Evolutionary conservation across 1,140 invertebrate species (phyloP), one percentile per base, ranked within the genome.

Genomic region (Zaprionus tsacasi): DNA sequence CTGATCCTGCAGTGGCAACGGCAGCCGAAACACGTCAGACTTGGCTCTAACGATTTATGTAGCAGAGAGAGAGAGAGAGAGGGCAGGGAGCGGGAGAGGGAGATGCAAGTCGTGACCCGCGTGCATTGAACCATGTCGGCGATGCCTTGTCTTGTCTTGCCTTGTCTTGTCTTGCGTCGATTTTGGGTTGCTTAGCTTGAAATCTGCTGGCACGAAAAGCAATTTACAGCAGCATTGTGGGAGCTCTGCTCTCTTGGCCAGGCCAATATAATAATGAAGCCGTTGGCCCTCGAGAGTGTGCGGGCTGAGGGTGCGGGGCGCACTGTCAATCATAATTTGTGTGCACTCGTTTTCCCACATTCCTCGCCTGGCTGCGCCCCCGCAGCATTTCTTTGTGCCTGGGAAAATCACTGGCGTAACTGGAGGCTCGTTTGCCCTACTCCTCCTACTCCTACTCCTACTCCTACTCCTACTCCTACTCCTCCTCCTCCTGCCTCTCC

Each of bases 371-470:
- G 68, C 38, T 86, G 82, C 21, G n/a, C 58, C 38, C 13, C 13
- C 35, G 15, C 40, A n/a, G 67, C 67, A 48, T 70, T 77, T 58
- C 13, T 77, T 61, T 10, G 15, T n/a, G 40, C 48, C 54, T 88
- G 85, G 85, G 85, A 88, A 88, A 88, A 88, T 88, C 85, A 74
- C 74, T 85, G 85, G 78, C 78, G 66, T 74, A 79, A 65, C 73
- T 87, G 69, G 38, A 71, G 50, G 58, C 25, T 57, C 60, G 56
- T 80, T 79, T 45, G 40, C 25, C 25, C 38, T 12, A 1, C 56
- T 7, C 2, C 5, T 11, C 15, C 6, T 30, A 60, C 80, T 79
- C 21, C n/a, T n/a, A n/a, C n/a, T n/a, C n/a, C n/a, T n/a, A n/a
- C n/a, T n/a, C n/a, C n/a, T n/a, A 1, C 56, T 7, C 2, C 5